Base-by-base conservation (phyloP, 2,888 invertebrate species). In the Ichneumoninae sp. region DNA sequence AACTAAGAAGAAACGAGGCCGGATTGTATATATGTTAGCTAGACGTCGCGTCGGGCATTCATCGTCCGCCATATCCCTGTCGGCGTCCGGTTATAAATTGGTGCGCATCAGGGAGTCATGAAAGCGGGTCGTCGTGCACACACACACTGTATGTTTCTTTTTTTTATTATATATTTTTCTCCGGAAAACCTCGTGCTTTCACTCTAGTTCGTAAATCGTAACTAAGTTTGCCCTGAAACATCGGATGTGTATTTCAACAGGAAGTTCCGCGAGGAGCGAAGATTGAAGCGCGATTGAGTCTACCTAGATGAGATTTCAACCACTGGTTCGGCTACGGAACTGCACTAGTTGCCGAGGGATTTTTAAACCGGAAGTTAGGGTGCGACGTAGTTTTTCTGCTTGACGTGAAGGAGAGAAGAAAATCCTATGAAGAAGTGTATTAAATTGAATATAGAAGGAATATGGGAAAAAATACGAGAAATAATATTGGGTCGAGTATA, bases 61-160 rank as follows among this genome's bases (percentile, higher is more conserved):
- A 83, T 83, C 70, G 74, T 13, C 57, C 70, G 22, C n/a, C 73
- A 52, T 69, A 81, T 81, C 60, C 40, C 60, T 19, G 65, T 52
- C 36, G 73, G 60, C 71, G 75, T 73, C 71, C 30, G 33, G 66
- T 86, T 83, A 80, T 85, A 86, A 85, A 87, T 86, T 86, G 87
- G 87, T 87, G 88, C 88, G 88, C 90, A 90, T 90, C 89, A 89
- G 90, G 89, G 90, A 89, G 88, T 91, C 89, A 89, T 90, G 87
- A 86, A 81, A 86, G 78, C 74, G 60, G 70, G 30, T 79, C 75
- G 36, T 68, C 30, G 19, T 63, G 65, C 36, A 68, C 47, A 26
- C 44, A 77, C 76, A 85, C 70, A 77, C 50, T 40, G 57, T 44
- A 66, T 30, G 50, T 81, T 79, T 83, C 19, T 26, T 74, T 26